Base-by-base conservation (phyloP, 2,888 invertebrate species). In the Drosophila austrosaltans region DNA sequence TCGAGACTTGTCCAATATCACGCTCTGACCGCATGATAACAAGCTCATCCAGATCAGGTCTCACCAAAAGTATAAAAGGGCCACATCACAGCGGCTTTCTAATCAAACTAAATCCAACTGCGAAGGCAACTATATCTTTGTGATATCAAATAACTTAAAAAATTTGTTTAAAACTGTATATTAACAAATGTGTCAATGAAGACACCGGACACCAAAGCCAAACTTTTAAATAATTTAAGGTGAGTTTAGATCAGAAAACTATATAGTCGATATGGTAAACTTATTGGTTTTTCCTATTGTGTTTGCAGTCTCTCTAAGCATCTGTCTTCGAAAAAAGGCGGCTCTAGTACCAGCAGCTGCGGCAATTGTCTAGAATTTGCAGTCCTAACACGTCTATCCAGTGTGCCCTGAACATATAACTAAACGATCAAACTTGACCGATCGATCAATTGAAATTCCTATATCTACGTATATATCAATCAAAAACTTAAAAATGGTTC, bases 361-460 rank as follows among this genome's bases (percentile, higher is more conserved):
- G 97, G 96, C 81, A 97, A 97, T 93, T 94, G 95, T 70, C 93
- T 97, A 93, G 97, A 97, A 94, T 95, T 96, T 92, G 94, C 96
- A 90, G 96, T 97, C 53, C 94, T 97, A 58, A 96, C 96, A 60
- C 96, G 95, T 91, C 93, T 97, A 61, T 96, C 97, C 92, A 96
- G 96, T 96, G 97, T 97, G 76, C 97, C 97, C 81, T 97, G 96
- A 36, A 36, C 36, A 36, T 10, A 36, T 36, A 36, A 36, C 36
- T 6, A 1, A 95, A 65, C 42, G 53, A 62, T 30, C n/a, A 54
- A 54, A 60, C 57, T 72, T 12, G 25, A 3, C 48, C 36, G 3
- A 58, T 20, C 40, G 16, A 40, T 62, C 32, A 36, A 44, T 69
- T 39, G 39, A 58, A 58, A 69, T 40, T 53, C 57, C 54, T 32